Percentiles rank a stretch among this genome's conserved stretches.
Evolutionary conservation across 2,888 invertebrate genomes (phyloP).

Genomic region (Torymus tubicola): DNA sequence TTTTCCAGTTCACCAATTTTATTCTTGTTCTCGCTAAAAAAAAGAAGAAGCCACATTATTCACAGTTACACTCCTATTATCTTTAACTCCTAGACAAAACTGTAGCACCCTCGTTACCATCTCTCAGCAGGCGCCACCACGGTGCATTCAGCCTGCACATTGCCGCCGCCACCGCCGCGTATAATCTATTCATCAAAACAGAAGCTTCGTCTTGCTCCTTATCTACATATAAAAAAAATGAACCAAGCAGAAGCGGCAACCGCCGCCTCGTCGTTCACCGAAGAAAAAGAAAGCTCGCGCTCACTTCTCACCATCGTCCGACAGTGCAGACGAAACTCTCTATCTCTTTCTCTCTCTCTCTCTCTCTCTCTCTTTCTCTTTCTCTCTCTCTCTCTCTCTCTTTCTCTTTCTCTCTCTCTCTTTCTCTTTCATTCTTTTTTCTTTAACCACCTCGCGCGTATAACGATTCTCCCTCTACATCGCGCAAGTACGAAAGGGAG

Average conservation of each 20-base stretch:
- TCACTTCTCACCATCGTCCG: constrained; percentile 8
- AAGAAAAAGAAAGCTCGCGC: neutral
- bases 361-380: neutral
- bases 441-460: too few species aligned
- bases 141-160: too few species aligned
- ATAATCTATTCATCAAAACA: constrained; percentile 27
- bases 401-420: too few species aligned
- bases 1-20: too few species aligned
- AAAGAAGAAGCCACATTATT: too few species aligned
- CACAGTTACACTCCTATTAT: too few species aligned
- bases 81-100: too few species aligned
- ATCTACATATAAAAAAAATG: constrained; percentile 8
- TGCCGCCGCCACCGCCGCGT: neutral
- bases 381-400: too few species aligned
- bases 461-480: neutral
- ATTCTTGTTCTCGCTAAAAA: too few species aligned
- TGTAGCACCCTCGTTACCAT: neutral
- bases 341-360: constrained; percentile 22
- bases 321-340: constrained; percentile 12
- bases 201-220: neutral
- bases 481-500: constrained; percentile 29
- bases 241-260: too few species aligned
- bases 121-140: neutral
- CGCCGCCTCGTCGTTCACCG: too few species aligned
- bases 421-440: too few species aligned